phyloP scores from a whole-genome alignment of 2,113 vertebrate species.

The Sceloporus undulatus region DNA sequence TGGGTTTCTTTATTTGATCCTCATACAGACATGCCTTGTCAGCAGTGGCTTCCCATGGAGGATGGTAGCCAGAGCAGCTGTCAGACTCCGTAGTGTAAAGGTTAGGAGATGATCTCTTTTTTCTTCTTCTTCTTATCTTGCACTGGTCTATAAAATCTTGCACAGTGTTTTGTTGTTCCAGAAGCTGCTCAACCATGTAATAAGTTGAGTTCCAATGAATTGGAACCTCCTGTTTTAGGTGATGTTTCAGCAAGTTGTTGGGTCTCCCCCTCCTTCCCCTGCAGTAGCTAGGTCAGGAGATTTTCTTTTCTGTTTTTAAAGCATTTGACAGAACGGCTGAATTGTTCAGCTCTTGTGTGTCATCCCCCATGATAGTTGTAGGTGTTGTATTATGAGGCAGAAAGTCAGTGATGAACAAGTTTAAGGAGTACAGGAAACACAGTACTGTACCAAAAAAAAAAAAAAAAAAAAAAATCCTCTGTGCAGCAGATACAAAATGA shows the following conservation, averaged over 20 bases:
- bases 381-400: slow-evolving; percentile 41
- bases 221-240: slow-evolving; percentile 57
- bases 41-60: slow-evolving; percentile 35
- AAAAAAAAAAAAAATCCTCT: neutral
- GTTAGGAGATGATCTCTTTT: slow-evolving; percentile 44
- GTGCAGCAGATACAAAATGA: neutral
- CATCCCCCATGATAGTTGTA: slow-evolving; percentile 36
- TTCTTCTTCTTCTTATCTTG: slow-evolving; percentile 9
- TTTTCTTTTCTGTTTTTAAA: slow-evolving; percentile 32
- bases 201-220: slow-evolving; percentile 53
- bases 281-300: slow-evolving; percentile 48
- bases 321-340: slow-evolving; percentile 57
- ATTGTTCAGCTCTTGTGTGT: slow-evolving; percentile 54
- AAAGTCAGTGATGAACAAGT: slow-evolving; percentile 45
- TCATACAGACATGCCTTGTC: neutral
- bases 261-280: neutral
- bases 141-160: slow-evolving; percentile 45
- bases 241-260: slow-evolving; percentile 63
- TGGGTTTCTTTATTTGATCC: slow-evolving; percentile 34
- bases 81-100: slow-evolving; percentile 1
- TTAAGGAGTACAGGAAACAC: neutral
- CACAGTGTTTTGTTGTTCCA: slow-evolving; percentile 60
- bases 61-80: slow-evolving; percentile 34
- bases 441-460: neutral
- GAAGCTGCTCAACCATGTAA: slow-evolving; percentile 54